Percentiles rank a stretch among this genome's conserved stretches.
These are phyloP conservation scores for Caenorhabditis sinica DNA, from an alignment of 2,888 invertebrate species.

Conservation along the genomic window DNA sequence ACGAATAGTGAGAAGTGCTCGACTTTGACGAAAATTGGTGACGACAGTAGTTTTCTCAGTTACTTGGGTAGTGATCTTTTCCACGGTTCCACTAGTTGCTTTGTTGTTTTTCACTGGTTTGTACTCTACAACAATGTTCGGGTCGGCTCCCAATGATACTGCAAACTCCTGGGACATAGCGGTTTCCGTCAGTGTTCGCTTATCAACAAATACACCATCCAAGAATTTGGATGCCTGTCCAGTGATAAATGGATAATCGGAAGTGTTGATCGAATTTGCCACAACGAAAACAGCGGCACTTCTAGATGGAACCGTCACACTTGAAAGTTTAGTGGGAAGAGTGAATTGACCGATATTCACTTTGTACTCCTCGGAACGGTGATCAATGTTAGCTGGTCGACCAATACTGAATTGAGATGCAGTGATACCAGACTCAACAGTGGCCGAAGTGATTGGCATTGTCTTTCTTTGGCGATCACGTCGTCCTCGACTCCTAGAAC, in stretches of 20 bases:
- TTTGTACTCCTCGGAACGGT: constrained; percentile 64
- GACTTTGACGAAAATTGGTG: constrained; percentile 68
- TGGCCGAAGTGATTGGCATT: constrained; percentile 2
- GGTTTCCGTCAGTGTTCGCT: constrained; percentile 57
- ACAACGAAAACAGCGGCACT: constrained; percentile 71
- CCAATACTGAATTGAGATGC: constrained; percentile 54
- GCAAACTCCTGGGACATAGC: constrained; percentile 62
- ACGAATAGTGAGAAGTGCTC: constrained; percentile 71
- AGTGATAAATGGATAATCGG: constrained; percentile 71
- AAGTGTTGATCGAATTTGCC: constrained; percentile 71
- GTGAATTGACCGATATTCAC: constrained; percentile 84
- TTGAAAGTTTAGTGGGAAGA: constrained; percentile 82
- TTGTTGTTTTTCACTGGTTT: constrained; percentile 83
- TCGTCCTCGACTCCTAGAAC: too few relatives aligned
- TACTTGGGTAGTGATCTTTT: constrained; percentile 56
- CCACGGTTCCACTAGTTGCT: constrained; percentile 73
- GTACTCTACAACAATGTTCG: constrained; percentile 83
- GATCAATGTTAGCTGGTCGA: constrained; percentile 47
- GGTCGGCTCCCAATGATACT: constrained; percentile 84
- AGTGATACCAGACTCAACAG: constrained; percentile 47
- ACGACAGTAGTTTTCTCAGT: constrained; percentile 73
- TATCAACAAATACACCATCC: constrained; percentile 74
- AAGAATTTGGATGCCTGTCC: constrained; percentile 76
- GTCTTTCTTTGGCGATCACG: constrained; percentile 16
- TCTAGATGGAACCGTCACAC: constrained; percentile 83